Evolutionary conservation across 2,113 vertebrate species (phyloP).

Genomic region (Cyphomyrus plagiostoma): DNA sequence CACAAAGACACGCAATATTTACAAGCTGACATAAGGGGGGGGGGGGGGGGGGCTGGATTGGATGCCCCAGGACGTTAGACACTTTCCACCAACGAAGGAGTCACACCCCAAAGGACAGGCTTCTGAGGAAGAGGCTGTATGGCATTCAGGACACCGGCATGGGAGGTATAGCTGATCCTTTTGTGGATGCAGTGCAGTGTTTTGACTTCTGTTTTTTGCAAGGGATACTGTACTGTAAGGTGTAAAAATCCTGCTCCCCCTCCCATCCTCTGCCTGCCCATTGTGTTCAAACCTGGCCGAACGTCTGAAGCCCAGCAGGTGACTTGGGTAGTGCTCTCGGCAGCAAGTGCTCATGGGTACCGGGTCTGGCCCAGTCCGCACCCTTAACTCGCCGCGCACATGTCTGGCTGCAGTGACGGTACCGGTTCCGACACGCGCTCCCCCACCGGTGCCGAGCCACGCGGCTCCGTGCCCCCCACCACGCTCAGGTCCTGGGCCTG

Average conservation of each 20-base stretch:
- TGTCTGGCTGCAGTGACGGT: slow-evolving; percentile 45
- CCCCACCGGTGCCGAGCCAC: slow-evolving; percentile 23
- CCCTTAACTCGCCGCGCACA: slow-evolving; percentile 53
- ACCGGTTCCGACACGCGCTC: slow-evolving; percentile 21
- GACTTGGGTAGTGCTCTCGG: slow-evolving; percentile 39
- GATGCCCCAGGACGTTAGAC: neutral
- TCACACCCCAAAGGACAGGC: neutral
- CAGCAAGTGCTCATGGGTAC: slow-evolving; percentile 45
- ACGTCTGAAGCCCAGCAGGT: neutral
- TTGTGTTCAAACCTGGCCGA: neutral
- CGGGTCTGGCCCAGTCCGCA: slow-evolving; percentile 8
- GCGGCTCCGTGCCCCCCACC: slow-evolving; percentile 39
- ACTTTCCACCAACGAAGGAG: neutral
- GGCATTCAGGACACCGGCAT: neutral
- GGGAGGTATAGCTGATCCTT: neutral
- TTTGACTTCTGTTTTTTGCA: neutral
- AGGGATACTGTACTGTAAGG: neutral
- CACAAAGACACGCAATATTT: neutral
- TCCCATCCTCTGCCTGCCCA: neutral
- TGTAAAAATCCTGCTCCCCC: neutral
- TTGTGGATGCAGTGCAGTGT: neutral
- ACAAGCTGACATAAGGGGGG: slow-evolving; percentile 26
- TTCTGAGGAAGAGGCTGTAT: neutral
- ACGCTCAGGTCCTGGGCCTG: slow-evolving; percentile 51
- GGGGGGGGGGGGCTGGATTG: slow-evolving; percentile 20